Conservation (phyloP, 2,888 invertebrate species). For the Cosmopolites sordidus region DNA sequence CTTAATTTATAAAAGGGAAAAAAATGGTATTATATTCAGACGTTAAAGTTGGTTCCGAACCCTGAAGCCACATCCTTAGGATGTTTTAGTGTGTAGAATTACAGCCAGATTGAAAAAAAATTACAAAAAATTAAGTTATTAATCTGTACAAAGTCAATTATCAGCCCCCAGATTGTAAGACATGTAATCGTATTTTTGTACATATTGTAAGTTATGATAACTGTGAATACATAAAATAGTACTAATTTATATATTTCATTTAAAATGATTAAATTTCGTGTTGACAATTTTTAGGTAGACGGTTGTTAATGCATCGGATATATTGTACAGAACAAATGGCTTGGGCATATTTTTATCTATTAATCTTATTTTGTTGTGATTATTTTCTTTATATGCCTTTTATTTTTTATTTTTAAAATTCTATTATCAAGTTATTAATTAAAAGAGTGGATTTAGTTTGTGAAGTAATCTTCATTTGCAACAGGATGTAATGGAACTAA, state of each 20-base stretch:
- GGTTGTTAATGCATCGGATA: constrained; percentile 46
- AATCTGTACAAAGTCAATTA: constrained; percentile 55
- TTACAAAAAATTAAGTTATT: constrained; percentile 19
- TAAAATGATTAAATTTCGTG: constrained; percentile 50
- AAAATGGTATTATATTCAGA: constrained; percentile 20
- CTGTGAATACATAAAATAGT: constrained; percentile 50
- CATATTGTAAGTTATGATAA: constrained; percentile 52
- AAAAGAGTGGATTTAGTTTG: too few relatives aligned
- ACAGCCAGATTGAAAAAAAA: constrained; percentile 11
- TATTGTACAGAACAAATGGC: constrained; percentile 51
- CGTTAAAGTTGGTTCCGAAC: constrained; percentile 18
- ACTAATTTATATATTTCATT: constrained; percentile 51
- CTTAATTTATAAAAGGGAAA: constrained; percentile 14
- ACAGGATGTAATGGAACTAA: too few relatives aligned
- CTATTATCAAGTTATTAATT: too few relatives aligned
- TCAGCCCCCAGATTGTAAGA: constrained; percentile 42
- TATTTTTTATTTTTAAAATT: too few relatives aligned
- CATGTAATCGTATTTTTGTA: constrained; percentile 55
- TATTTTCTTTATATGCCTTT: too few relatives aligned
- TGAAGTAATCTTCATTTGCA: too few relatives aligned
- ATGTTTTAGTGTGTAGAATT: constrained; percentile 25
- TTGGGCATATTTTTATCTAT: constrained; percentile 39
- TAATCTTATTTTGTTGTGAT: neutral
- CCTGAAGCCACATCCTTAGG: constrained; percentile 24
- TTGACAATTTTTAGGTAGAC: constrained; percentile 49